These are phyloP conservation scores for Rhynchomys soricoides DNA, from an alignment of 2,113 vertebrate genomes.

Conservation along the genomic window DNA sequence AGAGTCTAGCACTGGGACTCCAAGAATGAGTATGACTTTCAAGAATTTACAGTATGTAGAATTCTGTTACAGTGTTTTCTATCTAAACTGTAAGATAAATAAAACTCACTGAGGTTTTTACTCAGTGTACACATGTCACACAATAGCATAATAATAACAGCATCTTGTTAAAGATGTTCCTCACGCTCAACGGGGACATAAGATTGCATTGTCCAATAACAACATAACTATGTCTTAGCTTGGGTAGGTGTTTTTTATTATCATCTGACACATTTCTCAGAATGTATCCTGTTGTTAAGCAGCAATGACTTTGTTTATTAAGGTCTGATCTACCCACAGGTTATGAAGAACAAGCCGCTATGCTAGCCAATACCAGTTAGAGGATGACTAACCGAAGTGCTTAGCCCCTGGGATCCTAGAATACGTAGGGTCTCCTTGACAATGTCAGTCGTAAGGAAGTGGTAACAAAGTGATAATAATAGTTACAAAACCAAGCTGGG, in stretches of 20 bases:
- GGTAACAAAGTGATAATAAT: background rate
- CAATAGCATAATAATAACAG: background rate
- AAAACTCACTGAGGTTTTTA: background rate
- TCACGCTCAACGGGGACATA: no score
- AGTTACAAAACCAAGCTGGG: background rate
- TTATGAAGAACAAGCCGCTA: background rate
- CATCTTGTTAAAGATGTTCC: background rate
- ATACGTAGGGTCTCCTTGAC: background rate
- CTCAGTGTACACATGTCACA: background rate
- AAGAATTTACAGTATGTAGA: background rate
- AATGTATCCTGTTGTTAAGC: background rate
- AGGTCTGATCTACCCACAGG: constrained; percentile 3
- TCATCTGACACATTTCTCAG: background rate
- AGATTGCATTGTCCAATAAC: background rate
- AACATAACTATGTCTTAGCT: background rate
- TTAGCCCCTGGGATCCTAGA: background rate
- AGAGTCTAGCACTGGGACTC: background rate
- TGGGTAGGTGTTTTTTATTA: background rate
- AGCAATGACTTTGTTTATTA: background rate
- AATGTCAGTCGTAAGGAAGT: background rate
- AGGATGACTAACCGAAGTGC: background rate
- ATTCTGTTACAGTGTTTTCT: background rate
- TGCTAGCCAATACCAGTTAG: background rate
- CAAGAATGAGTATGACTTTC: background rate
- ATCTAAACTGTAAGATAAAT: background rate